Base-by-base conservation (phyloP, 1,140 invertebrate species). In the Brachionus rotundiformis region DNA sequence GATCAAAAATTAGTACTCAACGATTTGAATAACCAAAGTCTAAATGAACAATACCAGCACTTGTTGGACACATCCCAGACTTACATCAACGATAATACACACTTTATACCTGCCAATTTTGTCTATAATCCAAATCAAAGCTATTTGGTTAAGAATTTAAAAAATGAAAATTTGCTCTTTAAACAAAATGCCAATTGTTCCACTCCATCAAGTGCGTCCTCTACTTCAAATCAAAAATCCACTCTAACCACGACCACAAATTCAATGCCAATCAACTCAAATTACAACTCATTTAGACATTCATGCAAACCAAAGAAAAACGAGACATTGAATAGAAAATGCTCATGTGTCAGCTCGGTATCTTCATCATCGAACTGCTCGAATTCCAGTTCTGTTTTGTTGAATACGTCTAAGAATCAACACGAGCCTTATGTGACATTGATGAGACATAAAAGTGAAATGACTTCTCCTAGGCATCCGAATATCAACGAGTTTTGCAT, bases 21-120 rank as follows among this genome's bases (percentile, higher is more conserved):
- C 39, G 39, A 73, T 41, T 27, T 41, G 8, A 73, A 73, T 10
- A 73, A 73, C 27, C 68, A 73, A 47, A 73, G 39, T 44, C 39
- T 73, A 13, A 73, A 25, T 23, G 68, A 73, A 73, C 68, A 73
- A 73, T 73, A 73, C n/a, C 68, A 73, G n/a, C 68, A 73, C 19
- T 44, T 73, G 36, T 27, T 73, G 19, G 36, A 73, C 68, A 29
- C 16, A 2, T 73, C 68, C 13, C 63, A 68, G 31, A 33, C 63
- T n/a, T 68, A 68, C 16, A 73, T 73, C 8, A 73, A 73, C 68
- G 36, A 73, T 25, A 31, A 36, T 10, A 8, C 31, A 1, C 27
- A 68, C 3, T 68, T 68, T 8, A 33, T 68, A 36, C 63, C 63
- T 36, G 6, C 63, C 16, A 68, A 68, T 68, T 36, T 68, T 19